phyloP scores from a whole-genome alignment of 2,888 invertebrate genomes.

The Stramonita haemastoma region DNA sequence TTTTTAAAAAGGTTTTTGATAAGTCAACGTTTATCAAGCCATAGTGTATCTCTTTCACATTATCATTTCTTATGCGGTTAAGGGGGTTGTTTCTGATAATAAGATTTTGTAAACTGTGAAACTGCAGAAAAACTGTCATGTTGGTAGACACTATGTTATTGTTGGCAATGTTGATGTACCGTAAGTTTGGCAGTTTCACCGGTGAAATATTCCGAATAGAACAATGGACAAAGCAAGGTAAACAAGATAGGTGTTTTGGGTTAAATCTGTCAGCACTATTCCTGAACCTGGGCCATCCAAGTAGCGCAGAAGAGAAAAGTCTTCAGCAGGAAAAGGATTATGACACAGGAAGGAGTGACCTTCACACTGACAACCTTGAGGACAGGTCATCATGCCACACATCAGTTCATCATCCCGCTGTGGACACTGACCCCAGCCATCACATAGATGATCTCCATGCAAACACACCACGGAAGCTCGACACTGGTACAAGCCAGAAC shows the following conservation, averaged over 20 bases:
- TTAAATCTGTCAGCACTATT: neutral
- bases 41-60: neutral
- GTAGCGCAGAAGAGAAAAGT: neutral
- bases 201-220: neutral
- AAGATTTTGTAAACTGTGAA: neutral
- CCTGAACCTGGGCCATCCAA: neutral
- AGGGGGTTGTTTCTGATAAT: neutral
- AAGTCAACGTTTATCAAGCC: neutral
- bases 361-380: neutral
- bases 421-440: conserved; percentile 21
- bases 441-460: conserved; percentile 22
- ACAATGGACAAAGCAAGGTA: neutral
- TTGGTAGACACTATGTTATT: neutral
- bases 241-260: neutral
- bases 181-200: neutral
- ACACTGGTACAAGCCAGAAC: neutral
- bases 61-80: neutral
- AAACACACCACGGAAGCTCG: neutral
- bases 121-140: neutral
- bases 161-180: neutral
- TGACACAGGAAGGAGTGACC: neutral
- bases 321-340: neutral
- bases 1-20: neutral
- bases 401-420: conserved; percentile 16
- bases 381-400: conserved; percentile 13